Evolutionary conservation across 2,797 vertebrate genomes (phyloP), one percentile per base, ranked within the genome.

Genomic region (Podarcis lilfordi): DNA sequence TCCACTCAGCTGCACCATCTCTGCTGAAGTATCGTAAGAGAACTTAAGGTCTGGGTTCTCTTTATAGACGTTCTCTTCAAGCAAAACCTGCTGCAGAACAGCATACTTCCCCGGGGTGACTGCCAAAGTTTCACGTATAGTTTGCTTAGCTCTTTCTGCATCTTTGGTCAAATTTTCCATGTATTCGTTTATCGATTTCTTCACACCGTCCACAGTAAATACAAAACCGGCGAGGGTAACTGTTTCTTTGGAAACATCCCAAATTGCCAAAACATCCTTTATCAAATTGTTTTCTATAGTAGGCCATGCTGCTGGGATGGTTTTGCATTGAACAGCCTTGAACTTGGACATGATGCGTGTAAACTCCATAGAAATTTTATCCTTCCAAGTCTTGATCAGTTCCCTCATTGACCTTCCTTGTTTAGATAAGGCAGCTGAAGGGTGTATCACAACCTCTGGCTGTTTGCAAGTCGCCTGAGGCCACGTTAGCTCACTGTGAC

Each of bases 401-500:
- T 93, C 89, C 0, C 21, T 13, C 3, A 88, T 93, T 27, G 90
- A 27, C 64, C 88, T 93, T 84, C 95, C 95, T 92, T 97, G 95
- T 59, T 88, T 91, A 55, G 96, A 78, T 68, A 98, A 93, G 45
- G 94, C 87, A 0, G 96, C 95, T 0, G 96, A 93, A 0, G 98
- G 98, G 83, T 93, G 94, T 87, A 99, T 89, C 5, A 27, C 94
- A 59, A 97, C 89, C 21, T 95, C 87, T 0, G 96, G 92, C 6
- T 83, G 88, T 1, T 94, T 86, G 35, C 91, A 61, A 4, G 43
- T 83, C 23, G 5, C 1, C 11, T 91, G 80, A 1, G 96, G 96
- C 96, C 98, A 95, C 2, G 95, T 92, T 7, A 98, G 91, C 2
- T 96, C 95, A 95, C 98, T 98, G 89, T 97, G 96, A 50, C 93